Conservation (phyloP, 2,797 vertebrate species). For the Amniataba percoides region DNA sequence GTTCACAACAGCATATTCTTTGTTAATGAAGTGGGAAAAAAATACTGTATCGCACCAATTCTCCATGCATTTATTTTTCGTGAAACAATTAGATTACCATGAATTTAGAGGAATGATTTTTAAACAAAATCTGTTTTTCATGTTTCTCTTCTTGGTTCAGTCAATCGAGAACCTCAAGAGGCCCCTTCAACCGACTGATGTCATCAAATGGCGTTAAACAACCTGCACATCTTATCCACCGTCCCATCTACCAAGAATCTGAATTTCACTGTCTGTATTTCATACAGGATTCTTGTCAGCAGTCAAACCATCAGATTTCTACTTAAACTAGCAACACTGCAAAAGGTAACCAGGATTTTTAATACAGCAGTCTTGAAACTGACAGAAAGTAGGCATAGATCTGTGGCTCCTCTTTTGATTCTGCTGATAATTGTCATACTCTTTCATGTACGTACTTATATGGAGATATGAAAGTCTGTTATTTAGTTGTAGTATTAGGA, state of each 20-base stretch:
- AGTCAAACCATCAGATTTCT: not conserved
- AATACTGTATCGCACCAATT: not conserved
- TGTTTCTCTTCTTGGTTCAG: slow-evolving; percentile 61
- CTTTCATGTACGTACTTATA: slow-evolving; percentile 42
- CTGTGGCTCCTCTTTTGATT: slow-evolving; percentile 11
- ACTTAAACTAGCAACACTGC: not conserved
- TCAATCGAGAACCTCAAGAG: slow-evolving; percentile 84
- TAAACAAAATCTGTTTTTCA: not conserved
- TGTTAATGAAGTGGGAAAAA: not conserved
- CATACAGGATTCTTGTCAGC: slow-evolving; percentile 13
- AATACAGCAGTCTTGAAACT: not conserved
- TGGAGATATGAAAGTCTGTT: slow-evolving; percentile 22
- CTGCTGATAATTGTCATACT: slow-evolving; percentile 31
- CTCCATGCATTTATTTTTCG: not conserved
- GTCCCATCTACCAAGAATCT: slow-evolving; percentile 7
- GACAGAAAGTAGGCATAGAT: not conserved
- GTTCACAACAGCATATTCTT: not conserved
- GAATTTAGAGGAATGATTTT: not conserved
- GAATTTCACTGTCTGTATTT: not conserved
- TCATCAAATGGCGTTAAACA: slow-evolving; percentile 1
- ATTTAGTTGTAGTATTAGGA: slow-evolving; percentile 53
- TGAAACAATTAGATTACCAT: not conserved
- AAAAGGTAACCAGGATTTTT: not conserved
- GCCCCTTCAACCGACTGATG: slow-evolving; percentile 80
- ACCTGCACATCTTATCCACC: not conserved